A percentile compares a stretch with the other conserved stretches of the same genome.
phyloP scores from a whole-genome alignment of 2,113 vertebrate genomes.

The Carlito syrichta region DNA sequence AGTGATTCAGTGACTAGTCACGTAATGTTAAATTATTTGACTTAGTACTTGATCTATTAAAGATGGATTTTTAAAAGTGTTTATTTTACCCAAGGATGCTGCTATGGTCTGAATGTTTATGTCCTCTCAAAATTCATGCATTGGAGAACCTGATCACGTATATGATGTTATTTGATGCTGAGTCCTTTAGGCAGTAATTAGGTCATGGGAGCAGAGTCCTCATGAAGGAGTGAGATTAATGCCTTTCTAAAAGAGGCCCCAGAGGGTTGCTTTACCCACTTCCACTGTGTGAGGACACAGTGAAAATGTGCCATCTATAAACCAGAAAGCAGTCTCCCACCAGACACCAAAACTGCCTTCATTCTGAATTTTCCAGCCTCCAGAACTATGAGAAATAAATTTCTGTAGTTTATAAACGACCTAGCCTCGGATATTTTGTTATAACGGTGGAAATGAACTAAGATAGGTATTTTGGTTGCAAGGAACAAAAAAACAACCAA shows the following conservation, averaged over 20 bases:
- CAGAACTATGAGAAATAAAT: neutral
- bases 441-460: neutral
- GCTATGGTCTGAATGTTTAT: neutral
- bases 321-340: neutral
- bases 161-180: neutral
- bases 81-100: neutral
- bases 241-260: neutral
- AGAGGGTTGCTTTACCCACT: neutral
- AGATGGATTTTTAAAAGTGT: neutral
- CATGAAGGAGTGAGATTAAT: neutral
- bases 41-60: neutral
- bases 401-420: neutral
- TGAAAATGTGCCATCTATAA: neutral
- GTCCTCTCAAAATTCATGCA: neutral
- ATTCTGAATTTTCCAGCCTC: neutral
- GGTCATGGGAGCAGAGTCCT: neutral
- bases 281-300: neutral
- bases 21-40: neutral
- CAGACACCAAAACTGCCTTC: neutral
- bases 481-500: neutral
- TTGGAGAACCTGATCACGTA: neutral
- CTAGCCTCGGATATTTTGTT: neutral
- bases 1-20: neutral
- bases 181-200: neutral
- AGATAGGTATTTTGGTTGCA: neutral